Percentiles rank a stretch among this genome's conserved stretches.
Evolutionary conservation across 2,888 invertebrate genomes (phyloP).

Genomic region (Ectemnius lituratus): DNA sequence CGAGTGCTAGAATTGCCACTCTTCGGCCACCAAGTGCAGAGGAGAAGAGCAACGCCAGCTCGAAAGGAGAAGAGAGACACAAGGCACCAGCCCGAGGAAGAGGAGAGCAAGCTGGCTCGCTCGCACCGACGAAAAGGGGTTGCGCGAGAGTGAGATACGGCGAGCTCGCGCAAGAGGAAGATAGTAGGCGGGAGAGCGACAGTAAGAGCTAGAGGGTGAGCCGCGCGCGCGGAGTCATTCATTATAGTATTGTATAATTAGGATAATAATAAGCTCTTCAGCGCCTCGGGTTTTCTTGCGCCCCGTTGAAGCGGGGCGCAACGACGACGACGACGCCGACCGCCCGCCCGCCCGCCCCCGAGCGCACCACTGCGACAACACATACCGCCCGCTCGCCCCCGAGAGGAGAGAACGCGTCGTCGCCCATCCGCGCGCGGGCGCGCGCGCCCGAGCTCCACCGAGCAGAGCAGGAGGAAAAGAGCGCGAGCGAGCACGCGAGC

Average conservation of each 20-base stretch:
- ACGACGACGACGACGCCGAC: conserved; percentile 48
- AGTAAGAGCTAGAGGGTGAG: conserved; percentile 59
- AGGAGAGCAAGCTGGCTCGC: conserved; percentile 14
- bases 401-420: conserved; percentile 15
- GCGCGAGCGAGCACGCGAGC: conserved; percentile 20
- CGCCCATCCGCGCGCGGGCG: not conserved
- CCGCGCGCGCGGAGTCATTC: conserved; percentile 65
- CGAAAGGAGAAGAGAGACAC: conserved; percentile 49
- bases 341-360: not conserved
- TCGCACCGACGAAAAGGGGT: conserved; percentile 40
- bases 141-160: not conserved
- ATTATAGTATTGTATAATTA: conserved; percentile 77
- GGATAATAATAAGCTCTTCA: conserved; percentile 77
- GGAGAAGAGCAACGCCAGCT: conserved; percentile 66
- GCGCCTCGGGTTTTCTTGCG: conserved; percentile 72
- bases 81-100: conserved; percentile 44
- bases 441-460: not conserved
- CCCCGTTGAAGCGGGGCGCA: conserved; percentile 63
- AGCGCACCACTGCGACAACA: no score
- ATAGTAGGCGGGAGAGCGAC: conserved; percentile 38
- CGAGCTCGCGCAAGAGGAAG: conserved; percentile 14
- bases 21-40: conserved; percentile 74
- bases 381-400: no score
- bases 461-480: conserved; percentile 42
- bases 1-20: conserved; percentile 77